These are phyloP conservation scores for Leucophenga maculata DNA, from an alignment of 2,888 invertebrate species.

Conservation along the genomic window DNA sequence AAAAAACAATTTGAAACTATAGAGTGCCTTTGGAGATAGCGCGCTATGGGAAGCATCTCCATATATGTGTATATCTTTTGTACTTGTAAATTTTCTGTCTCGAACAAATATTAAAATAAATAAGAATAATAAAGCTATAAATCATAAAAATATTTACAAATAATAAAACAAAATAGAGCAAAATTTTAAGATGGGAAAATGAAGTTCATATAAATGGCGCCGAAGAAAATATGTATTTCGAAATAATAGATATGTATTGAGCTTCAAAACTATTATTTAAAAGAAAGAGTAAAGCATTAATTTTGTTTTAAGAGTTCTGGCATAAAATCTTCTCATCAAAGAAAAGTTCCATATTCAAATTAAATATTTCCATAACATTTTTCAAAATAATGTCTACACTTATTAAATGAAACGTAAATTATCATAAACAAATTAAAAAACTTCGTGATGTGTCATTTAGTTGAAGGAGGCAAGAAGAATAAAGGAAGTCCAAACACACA, in stretches of 20 bases:
- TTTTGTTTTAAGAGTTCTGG: no score
- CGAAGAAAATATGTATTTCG: no score
- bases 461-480: conserved; percentile 16
- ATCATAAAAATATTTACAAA: conserved; percentile 7
- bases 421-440: conserved; percentile 70
- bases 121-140: conserved; percentile 11
- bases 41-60: background rate
- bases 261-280: no score
- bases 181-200: background rate
- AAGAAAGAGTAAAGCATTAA: no score
- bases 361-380: background rate
- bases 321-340: no score
- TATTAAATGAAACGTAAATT: conserved; percentile 60
- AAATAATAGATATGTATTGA: no score
- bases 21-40: no score
- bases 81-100: conserved; percentile 14
- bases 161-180: conserved; percentile 21
- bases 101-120: conserved; percentile 8
- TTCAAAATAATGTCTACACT: conserved; percentile 40
- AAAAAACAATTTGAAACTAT: no score
- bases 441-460: conserved; percentile 61
- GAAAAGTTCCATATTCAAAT: no score
- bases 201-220: no score
- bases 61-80: background rate
- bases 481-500: conserved; percentile 14